Percentiles rank a stretch among this genome's conserved stretches.
Evolutionary conservation across 2,113 vertebrate species (phyloP).

Genomic region (Zootoca vivipara): DNA sequence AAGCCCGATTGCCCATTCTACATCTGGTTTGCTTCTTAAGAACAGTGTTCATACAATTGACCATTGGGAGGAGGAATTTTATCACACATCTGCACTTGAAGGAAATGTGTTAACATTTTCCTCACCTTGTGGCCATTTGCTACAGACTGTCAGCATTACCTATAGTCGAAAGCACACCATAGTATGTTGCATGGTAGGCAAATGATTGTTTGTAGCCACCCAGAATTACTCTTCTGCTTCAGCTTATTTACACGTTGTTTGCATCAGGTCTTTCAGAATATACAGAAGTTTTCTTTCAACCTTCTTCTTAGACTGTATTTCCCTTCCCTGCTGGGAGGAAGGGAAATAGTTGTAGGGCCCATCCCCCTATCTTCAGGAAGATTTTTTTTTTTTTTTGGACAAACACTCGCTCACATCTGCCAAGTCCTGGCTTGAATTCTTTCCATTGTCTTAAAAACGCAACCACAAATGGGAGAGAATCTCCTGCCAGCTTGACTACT

Average conservation of each 20-base stretch:
- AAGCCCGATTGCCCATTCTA: neutral
- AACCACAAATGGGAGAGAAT: neutral
- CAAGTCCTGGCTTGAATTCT: neutral
- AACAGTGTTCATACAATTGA: neutral
- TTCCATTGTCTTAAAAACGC: conserved; percentile 14
- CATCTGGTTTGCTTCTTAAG: neutral
- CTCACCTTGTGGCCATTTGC: neutral
- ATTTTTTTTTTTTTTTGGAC: neutral
- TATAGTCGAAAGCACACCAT: neutral
- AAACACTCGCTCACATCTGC: neutral
- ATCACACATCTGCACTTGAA: neutral
- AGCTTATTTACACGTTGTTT: neutral
- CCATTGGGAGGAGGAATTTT: neutral
- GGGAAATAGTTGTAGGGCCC: neutral
- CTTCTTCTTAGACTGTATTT: neutral
- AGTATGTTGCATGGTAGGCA: neutral
- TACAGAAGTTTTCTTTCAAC: neutral
- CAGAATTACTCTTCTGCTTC: neutral
- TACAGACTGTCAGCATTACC: neutral
- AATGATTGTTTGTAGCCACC: neutral
- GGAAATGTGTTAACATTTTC: neutral
- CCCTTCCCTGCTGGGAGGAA: neutral
- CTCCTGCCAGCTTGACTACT: neutral
- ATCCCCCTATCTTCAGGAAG: neutral
- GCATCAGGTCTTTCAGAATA: neutral